Evolutionary conservation across 2,797 vertebrate species (phyloP), one percentile per base, ranked within the genome.

Genomic region (Leucoraja ocellata): DNA sequence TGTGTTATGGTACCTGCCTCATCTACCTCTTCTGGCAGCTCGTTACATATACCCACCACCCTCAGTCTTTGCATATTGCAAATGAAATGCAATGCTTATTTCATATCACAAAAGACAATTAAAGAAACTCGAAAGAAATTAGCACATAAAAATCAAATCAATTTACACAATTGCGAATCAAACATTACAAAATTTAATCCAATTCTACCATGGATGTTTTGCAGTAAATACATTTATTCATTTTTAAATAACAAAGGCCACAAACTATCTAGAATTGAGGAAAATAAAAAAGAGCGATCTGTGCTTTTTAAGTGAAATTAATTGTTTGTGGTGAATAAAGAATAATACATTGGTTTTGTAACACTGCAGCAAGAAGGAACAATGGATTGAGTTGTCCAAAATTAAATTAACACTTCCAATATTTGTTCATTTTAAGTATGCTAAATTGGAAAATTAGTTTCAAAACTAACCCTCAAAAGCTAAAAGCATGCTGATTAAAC

Each of bases 271-370:
- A 28, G 84, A 88, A 65, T 36, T 68, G 61, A 88, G 63, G 36
- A 68, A 88, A n/a, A 88, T n/a, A 65, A 84, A 84, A 28, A 86
- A 68, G 65, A 68, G 46, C 46, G 9, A 68, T 23, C n/a, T 65
- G 36, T 36, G 68, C 61, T 88, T 88, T 46, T 36, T 88, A 88
- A 88, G 16, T 88, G 84, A 88, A 84, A 88, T 65, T 18, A 88
- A n/a, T 68, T 68, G 36, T 63, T 68, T 65, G 11, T 88, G 84
- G 36, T n/a, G 61, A 68, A 88, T 88, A 32, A 88, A 36, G 58
- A 88, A 68, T 63, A 88, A 88, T 88, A 88, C 68, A 36, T n/a
- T 9, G 84, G 84, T 88, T 84, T 36, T 68, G 61, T 88, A 32
- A 63, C 84, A 65, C 61, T 10, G 61, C 14, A 36, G 7, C 36